These are phyloP conservation scores for Drosophila peninsularis DNA, from an alignment of 2,888 invertebrate species.

Conservation along the genomic window DNA sequence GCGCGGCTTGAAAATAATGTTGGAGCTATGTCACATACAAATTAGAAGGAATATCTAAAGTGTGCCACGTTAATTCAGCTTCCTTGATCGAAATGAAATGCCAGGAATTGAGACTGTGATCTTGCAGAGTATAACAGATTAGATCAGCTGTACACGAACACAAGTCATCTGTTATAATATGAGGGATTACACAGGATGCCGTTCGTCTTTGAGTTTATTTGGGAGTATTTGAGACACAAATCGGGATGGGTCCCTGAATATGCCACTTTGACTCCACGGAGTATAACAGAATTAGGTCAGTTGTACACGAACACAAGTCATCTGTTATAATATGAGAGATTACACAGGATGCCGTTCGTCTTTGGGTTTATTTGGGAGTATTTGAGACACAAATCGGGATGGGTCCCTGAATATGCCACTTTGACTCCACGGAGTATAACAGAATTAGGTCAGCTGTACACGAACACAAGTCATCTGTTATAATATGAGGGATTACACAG, in stretches of 20 bases:
- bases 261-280: slow-evolving; percentile 59
- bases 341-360: slow-evolving; percentile 63
- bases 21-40: slow-evolving; percentile 27
- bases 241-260: slow-evolving; percentile 13
- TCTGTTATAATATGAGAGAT: slow-evolving; percentile 54
- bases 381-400: slow-evolving; percentile 47
- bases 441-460: slow-evolving; percentile 15
- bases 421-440: slow-evolving; percentile 35
- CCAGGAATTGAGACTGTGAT: neutral
- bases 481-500: slow-evolving; percentile 38
- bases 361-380: slow-evolving; percentile 41
- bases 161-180: slow-evolving; percentile 52
- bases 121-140: slow-evolving; percentile 7
- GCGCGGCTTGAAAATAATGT: slow-evolving; percentile 4
- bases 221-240: slow-evolving; percentile 58
- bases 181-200: slow-evolving; percentile 36
- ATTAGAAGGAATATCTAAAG: neutral
- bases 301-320: slow-evolving; percentile 56
- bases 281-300: neutral
- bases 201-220: neutral
- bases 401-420: slow-evolving; percentile 38
- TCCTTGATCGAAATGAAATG: neutral
- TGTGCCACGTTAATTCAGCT: slow-evolving; percentile 12
- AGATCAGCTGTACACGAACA: slow-evolving; percentile 16
- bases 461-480: slow-evolving; percentile 50